Base-by-base conservation (phyloP, 2,113 vertebrate genomes). In the Percopsis transmontana region DNA sequence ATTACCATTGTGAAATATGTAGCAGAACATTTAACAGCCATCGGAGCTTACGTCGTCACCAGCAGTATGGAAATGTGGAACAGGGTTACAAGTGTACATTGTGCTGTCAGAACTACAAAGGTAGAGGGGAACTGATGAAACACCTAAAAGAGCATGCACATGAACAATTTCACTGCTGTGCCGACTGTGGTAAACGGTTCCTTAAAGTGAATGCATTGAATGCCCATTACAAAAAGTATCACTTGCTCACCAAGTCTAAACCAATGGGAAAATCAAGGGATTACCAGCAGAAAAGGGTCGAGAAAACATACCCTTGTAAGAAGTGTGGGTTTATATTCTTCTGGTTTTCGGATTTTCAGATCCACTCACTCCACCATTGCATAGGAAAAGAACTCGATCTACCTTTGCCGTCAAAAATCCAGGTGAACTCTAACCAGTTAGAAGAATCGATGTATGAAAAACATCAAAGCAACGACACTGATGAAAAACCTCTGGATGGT, bases 341-440 rank as follows among this genome's bases (percentile, higher is more conserved):
- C 74, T 93, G 92, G 92, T 79, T 93, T 45, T 91, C 92, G 62
- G 92, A 93, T 82, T 89, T 91, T 68, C 92, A 93, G 65, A 85
- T 80, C 23, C 92, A 93, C 75, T 81, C 90, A 45, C 58, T 88
- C n/a, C 85, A 90, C 72, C 89, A 91, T 68, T 91, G 90, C 71
- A 86, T 86, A 64, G 89, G 89, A 27, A 85, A 84, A 75, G 76
- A 74, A 15, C 73, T 62, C 8, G 72, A 68, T 58, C 20, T 19
- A 41, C 14, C 53, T 11, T 80, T 79, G 56, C 21, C 57, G 51
- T 67, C 84, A 19, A 74, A 84, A 62, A 52, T 72, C 0, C 74
- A 85, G 65, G 53, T 66, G 67, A 75, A 51, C 2, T 66, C 73
- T 18, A 75, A 85, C 41, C 69, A 62, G 23, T 24, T 45, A 40